Evolutionary conservation across 2,888 invertebrate genomes (phyloP).

Genomic region (Stenodema calcarata): DNA sequence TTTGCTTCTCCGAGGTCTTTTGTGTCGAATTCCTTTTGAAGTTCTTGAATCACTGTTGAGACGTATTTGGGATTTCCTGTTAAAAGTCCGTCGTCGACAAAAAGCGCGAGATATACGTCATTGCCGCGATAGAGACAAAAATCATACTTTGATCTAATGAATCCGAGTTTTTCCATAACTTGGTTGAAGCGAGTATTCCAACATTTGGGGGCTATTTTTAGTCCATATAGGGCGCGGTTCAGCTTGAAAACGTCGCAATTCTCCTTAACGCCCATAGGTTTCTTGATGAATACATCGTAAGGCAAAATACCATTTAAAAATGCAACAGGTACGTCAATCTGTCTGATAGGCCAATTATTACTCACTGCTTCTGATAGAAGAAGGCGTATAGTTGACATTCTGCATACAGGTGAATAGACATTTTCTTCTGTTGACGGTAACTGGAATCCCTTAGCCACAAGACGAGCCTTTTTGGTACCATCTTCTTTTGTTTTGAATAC

Average conservation of each 20-base stretch:
- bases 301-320: constrained; percentile 37
- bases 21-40: constrained; percentile 41
- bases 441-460: constrained; percentile 52
- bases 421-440: neutral
- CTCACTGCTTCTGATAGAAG: neutral
- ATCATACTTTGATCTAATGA: constrained; percentile 11
- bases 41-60: constrained; percentile 5
- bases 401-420: constrained; percentile 2
- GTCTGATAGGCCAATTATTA: neutral
- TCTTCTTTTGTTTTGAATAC: constrained; percentile 50
- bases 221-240: neutral
- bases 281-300: constrained; percentile 43
- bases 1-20: constrained; percentile 24
- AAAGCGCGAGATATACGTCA: neutral
- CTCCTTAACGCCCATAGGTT: constrained; percentile 20
- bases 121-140: constrained; percentile 19
- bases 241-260: neutral
- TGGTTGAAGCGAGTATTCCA: constrained; percentile 42
- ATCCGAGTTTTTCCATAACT: constrained; percentile 20
- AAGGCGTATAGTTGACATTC: constrained; percentile 34
- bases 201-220: constrained; percentile 35
- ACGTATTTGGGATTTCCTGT: constrained; percentile 26
- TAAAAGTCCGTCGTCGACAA: constrained; percentile 48
- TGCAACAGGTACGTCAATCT: constrained; percentile 11
- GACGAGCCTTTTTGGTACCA: constrained; percentile 48